Base-by-base conservation (phyloP, 2,888 invertebrate genomes). In the Dicyrtoma fusca region DNA sequence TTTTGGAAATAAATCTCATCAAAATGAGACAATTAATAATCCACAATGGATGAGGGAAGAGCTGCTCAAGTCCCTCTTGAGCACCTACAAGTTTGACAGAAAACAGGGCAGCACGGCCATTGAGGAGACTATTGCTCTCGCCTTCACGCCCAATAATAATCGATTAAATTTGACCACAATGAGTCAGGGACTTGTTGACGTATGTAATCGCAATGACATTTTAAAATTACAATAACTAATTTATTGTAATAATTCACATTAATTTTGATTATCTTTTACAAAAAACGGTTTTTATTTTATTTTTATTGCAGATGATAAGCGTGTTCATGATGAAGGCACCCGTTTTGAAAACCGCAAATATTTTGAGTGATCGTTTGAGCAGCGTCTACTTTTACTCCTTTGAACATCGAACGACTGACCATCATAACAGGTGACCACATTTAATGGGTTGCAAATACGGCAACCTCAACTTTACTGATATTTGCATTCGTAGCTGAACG, bases 381-480 rank as follows among this genome's bases (percentile, higher is more conserved):
- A 45, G 71, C 34, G 76, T 80, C 0, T 80, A 75, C 21, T 70
- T 80, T 2, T 80, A 80, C 71, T 74, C 74, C 2, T 77, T 78
- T 42, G 79, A 80, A 53, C 64, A 77, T 26, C 69, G 42, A 13
- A 34, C 34, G 3, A 34, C 34, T 34, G 34, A 34, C 8, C 34
- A 8, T 34, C 3, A 34, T 34, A 34, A 34, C 34, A 34, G 34
- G 34, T 34, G 8, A 34, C 8, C 34, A n/a, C n/a, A n/a, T n/a
- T n/a, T n/a, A n/a, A n/a, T n/a, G n/a, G n/a, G n/a, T n/a, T n/a
- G n/a, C n/a, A n/a, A n/a, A n/a, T n/a, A n/a, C n/a, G n/a, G n/a
- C n/a, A n/a, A n/a, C n/a, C n/a, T n/a, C n/a, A n/a, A n/a, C n/a
- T n/a, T n/a, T n/a, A n/a, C n/a, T n/a, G n/a, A n/a, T n/a, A n/a